Conservation (phyloP, 1,140 invertebrate species). For the Tetragonula clypearis region DNA sequence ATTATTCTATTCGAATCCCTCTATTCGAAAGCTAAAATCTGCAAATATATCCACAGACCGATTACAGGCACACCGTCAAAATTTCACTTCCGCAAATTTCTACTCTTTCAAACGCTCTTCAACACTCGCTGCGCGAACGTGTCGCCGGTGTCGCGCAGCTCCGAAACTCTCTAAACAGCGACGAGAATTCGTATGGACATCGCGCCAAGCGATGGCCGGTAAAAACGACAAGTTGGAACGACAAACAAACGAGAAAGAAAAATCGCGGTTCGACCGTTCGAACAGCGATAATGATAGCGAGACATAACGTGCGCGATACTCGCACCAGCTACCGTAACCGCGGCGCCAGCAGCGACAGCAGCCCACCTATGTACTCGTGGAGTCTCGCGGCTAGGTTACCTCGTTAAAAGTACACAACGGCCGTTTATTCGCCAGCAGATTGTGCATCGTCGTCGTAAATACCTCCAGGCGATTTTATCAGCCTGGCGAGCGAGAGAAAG, state of each 20-base stretch:
- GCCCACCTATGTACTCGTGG: not conserved
- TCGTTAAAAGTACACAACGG: slow-evolving; percentile 63
- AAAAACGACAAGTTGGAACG: slow-evolving; percentile 10
- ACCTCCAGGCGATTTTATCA: slow-evolving; percentile 72
- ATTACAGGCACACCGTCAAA: not conserved
- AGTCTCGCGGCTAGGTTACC: slow-evolving; percentile 37
- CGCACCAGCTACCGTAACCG: too few species aligned
- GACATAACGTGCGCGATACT: not conserved
- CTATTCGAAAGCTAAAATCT: too few species aligned
- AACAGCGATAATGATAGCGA: slow-evolving; percentile 11
- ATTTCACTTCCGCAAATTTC: not conserved
- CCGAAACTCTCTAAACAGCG: not conserved
- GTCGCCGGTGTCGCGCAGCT: not conserved
- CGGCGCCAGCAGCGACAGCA: not conserved
- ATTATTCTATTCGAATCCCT: too few species aligned
- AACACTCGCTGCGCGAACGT: not conserved
- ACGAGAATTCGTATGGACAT: not conserved
- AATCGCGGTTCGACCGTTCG: not conserved
- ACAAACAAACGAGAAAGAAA: not conserved
- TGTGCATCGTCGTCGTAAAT: slow-evolving; percentile 74
- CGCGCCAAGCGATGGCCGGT: too few species aligned
- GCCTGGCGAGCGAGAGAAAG: slow-evolving; percentile 7
- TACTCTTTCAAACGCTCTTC: not conserved
- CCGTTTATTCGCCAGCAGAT: slow-evolving; percentile 67
- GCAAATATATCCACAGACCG: too few species aligned